phyloP scores from a whole-genome alignment of 1,140 invertebrate genomes.

The Phthorimaea operculella region DNA sequence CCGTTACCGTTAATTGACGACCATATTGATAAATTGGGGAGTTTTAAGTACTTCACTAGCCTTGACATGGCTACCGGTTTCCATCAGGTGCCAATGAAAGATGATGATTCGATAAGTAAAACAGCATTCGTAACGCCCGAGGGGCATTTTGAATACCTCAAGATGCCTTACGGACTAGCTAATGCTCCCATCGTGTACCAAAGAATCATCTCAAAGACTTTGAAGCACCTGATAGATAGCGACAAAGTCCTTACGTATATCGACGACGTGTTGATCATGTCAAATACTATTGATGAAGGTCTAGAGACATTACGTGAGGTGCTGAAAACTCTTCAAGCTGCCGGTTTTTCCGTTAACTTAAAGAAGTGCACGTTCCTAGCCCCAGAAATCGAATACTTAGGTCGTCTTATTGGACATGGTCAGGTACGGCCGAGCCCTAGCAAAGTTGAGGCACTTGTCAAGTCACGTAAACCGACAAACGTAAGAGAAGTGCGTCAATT shows the following conservation, averaged over 20 bases:
- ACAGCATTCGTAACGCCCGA: constrained; percentile 6
- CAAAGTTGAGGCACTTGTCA: too few species aligned
- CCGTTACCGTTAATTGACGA: background rate
- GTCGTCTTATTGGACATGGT: constrained; percentile 22
- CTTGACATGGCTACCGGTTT: constrained; percentile 5
- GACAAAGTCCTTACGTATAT: constrained; percentile 6
- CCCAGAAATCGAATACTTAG: constrained; percentile 19
- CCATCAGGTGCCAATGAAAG: constrained; percentile 6
- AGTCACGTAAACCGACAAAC: too few species aligned
- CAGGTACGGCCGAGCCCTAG: too few species aligned
- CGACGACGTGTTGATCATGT: constrained; percentile 5
- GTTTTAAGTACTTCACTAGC: constrained; percentile 11
- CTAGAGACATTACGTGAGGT: constrained; percentile 1
- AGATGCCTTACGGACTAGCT: constrained; percentile 4
- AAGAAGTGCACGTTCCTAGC: constrained; percentile 8
- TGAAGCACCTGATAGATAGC: constrained; percentile 2
- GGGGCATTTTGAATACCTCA: constrained; percentile 8
- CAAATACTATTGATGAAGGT: background rate
- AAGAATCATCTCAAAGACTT: constrained; percentile 6
- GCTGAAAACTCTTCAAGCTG: background rate
- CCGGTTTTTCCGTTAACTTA: constrained; percentile 10
- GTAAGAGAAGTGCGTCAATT: too few species aligned
- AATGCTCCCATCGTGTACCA: constrained; percentile 2
- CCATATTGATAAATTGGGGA: constrained; percentile 4
- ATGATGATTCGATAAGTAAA: constrained; percentile 6